A percentile compares a stretch with the other conserved stretches of the same genome.
phyloP scores from a whole-genome alignment of 1,140 invertebrate genomes.

The Caenorhabditis latens region DNA sequence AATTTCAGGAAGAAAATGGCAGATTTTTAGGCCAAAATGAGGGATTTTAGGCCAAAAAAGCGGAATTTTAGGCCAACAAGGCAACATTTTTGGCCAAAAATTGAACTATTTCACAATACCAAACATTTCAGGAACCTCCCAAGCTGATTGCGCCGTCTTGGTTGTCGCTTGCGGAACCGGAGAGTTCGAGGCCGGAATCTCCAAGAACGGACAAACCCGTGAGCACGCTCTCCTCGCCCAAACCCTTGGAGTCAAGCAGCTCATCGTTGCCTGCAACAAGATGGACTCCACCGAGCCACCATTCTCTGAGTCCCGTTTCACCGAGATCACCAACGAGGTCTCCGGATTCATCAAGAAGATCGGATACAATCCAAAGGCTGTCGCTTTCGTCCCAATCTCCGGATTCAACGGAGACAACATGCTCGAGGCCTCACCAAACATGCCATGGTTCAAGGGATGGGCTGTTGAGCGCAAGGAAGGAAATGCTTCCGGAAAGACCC shows the following conservation, averaged over 20 bases:
- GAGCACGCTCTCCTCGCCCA: conserved; percentile 97
- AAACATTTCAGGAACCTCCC: conserved; percentile 70
- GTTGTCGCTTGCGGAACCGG: conserved; percentile 96
- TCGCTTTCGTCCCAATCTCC: conserved; percentile 97
- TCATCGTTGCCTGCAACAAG: conserved; percentile 94
- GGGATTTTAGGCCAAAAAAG: background rate
- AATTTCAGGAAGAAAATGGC: background rate
- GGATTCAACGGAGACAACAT: conserved; percentile 88
- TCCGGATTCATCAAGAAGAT: conserved; percentile 91
- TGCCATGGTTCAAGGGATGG: conserved; percentile 96
- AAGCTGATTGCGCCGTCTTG: conserved; percentile 96
- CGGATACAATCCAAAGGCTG: conserved; percentile 93
- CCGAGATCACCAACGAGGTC: conserved; percentile 94
- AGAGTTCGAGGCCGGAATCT: conserved; percentile 98
- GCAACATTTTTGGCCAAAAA: background rate
- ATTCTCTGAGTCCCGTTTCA: conserved; percentile 90
- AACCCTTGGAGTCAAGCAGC: conserved; percentile 96
- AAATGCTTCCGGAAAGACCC: conserved; percentile 88
- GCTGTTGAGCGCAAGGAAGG: conserved; percentile 90
- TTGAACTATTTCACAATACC: background rate
- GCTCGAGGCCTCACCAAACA: conserved; percentile 68
- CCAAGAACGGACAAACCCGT: conserved; percentile 98
- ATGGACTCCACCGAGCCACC: conserved; percentile 98
- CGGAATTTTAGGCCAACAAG: background rate
- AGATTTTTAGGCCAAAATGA: background rate